Conservation (phyloP, 1,140 invertebrate species). For the Apis florea region DNA sequence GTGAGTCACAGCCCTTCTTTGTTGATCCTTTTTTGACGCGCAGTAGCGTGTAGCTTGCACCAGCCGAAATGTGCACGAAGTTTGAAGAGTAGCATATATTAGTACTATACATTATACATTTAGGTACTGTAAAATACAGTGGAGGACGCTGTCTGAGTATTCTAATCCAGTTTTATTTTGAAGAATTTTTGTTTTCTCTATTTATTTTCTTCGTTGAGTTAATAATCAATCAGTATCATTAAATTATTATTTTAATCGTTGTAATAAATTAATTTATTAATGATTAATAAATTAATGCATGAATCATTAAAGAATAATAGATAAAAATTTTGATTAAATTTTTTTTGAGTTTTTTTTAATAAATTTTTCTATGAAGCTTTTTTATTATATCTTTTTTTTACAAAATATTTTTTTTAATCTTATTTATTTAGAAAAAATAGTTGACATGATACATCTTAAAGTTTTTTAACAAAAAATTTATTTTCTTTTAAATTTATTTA, state of each 20-base stretch:
- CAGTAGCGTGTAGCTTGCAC: conserved; percentile 61
- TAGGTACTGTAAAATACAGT: conserved; percentile 20
- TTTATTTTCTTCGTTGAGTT: neutral
- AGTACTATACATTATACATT: conserved; percentile 1
- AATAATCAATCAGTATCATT: neutral
- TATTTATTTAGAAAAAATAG: no score
- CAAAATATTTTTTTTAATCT: neutral
- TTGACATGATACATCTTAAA: no score
- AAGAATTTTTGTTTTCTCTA: neutral
- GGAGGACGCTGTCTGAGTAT: conserved; percentile 21
- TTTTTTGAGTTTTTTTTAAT: no score
- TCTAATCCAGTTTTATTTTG: conserved; percentile 3
- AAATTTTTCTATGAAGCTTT: neutral
- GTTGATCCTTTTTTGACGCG: conserved; percentile 62
- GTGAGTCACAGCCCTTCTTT: conserved; percentile 66
- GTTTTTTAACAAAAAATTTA: no score
- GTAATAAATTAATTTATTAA: neutral
- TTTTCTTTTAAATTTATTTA: no score
- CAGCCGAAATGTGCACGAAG: conserved; percentile 56
- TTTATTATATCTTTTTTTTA: neutral
- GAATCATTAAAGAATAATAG: neutral
- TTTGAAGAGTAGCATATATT: conserved; percentile 30
- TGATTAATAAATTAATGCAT: neutral
- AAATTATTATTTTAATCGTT: neutral
- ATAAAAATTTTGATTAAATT: neutral